phyloP scores from a whole-genome alignment of 1,140 invertebrate species.

The Mya arenaria region DNA sequence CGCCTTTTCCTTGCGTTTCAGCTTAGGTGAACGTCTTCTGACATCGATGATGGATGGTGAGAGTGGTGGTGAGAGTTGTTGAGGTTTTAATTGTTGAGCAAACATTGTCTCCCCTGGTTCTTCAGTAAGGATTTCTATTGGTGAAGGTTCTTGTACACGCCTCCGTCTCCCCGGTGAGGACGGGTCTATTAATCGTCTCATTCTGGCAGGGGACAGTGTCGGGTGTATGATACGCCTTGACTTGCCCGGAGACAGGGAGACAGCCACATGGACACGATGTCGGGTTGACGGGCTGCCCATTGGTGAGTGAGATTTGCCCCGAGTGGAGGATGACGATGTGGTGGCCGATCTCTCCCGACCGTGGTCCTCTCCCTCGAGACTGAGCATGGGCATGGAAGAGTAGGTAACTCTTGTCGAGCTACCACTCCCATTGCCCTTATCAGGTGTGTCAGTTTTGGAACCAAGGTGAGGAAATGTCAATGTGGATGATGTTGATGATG shows the following conservation, averaged over 20 bases:
- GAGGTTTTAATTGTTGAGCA: conserved; percentile 31
- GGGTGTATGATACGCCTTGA: conserved; percentile 43
- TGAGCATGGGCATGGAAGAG: conserved; percentile 68
- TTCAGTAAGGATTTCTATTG: conserved; percentile 45
- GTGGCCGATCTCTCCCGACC: conserved; percentile 60
- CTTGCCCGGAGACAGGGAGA: conserved; percentile 40
- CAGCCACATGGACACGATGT: conserved; percentile 38
- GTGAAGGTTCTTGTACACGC: conserved; percentile 44
- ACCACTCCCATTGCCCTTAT: background rate
- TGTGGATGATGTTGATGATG: conserved; percentile 54
- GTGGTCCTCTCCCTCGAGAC: conserved; percentile 55
- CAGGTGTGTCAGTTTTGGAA: conserved; percentile 47
- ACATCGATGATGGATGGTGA: conserved; percentile 37
- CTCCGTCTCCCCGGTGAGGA: conserved; percentile 26
- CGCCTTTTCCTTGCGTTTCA: conserved; percentile 64
- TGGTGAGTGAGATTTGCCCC: conserved; percentile 17
- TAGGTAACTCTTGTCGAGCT: conserved; percentile 59
- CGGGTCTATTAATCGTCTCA: conserved; percentile 38
- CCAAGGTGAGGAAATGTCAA: conserved; percentile 51
- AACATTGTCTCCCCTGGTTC: conserved; percentile 27
- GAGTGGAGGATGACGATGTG: conserved; percentile 62
- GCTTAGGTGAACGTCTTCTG: conserved; percentile 37
- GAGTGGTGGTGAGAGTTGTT: background rate
- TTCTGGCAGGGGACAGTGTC: conserved; percentile 22
- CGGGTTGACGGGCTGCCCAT: conserved; percentile 28